Evolutionary conservation across 2,797 vertebrate species (phyloP), one percentile per base, ranked within the genome.

Genomic region (Scarus forsteni): DNA sequence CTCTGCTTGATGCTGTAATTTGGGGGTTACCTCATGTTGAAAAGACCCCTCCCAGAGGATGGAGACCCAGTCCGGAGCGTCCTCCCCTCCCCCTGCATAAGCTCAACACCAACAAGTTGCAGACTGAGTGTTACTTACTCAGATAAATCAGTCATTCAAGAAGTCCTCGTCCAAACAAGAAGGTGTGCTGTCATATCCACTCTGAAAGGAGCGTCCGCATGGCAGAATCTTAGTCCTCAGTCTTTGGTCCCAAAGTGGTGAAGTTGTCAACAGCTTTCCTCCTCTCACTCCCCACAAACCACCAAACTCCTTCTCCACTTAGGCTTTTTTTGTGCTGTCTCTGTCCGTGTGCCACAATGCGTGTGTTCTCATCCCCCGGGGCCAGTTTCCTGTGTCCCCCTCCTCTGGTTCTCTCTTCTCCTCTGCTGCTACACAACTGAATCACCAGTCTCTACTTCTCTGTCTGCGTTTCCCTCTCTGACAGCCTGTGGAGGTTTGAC

Each of bases 11-110:
- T 76, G 70, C 52, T 64, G 63, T 75, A 70, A 65, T 76, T 75
- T 60, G 69, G 73, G 81, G 85, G 60, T 82, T 73, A 81, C 83
- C 60, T 84, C 77, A 71, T 80, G 75, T 63, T 89, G 75, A 85
- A 89, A 83, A 73, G 80, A 82, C 49, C 78, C 83, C 80, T 90
- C 88, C 83, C 75, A 70, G 75, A 74, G 81, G 87, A 89, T 75
- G 78, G 78, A 75, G 74, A 85, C 59, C 68, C 83, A 79, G 76
- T 80, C 81, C 53, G 66, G 66, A 70, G 84, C 9, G 71, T 83
- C 83, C 80, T 88, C 87, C 91, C 92, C 84, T 91, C 89, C 89
- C 89, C 92, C 92, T 88, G 55, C 63, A 49, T 71, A 71, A 73
- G 44, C 63, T 59, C 46, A 55, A 73, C 65, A 73, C 71, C 72